These are phyloP conservation scores for Acanthurus lineatus DNA, from an alignment of 2,797 vertebrate species.

Conservation along the genomic window DNA sequence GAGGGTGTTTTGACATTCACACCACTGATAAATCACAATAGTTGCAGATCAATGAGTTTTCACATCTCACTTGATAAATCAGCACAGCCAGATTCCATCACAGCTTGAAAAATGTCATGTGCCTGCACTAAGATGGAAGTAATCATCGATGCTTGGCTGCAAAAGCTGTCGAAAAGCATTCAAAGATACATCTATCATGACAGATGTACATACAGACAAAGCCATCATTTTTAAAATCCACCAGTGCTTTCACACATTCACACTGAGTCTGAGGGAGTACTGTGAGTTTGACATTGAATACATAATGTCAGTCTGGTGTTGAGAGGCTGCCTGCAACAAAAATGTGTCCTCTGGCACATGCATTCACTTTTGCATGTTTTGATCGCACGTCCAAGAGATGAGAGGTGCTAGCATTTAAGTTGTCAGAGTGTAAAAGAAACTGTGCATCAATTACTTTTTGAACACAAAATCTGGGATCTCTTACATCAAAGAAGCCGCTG, in stretches of 20 bases:
- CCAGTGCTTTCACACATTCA: background rate
- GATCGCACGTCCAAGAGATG: background rate
- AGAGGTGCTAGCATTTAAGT: background rate
- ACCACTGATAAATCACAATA: slow-evolving; percentile 1
- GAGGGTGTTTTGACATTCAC: slow-evolving; percentile 25
- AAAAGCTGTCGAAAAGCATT: slow-evolving; percentile 37
- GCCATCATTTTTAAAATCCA: slow-evolving; percentile 11
- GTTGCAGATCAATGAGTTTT: slow-evolving; percentile 36
- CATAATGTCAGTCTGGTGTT: slow-evolving; percentile 31
- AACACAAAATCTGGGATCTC: too few relatives aligned
- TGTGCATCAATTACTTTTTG: too few relatives aligned
- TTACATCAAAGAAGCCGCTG: too few relatives aligned
- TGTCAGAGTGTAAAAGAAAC: background rate
- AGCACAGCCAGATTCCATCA: slow-evolving; percentile 4
- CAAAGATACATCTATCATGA: background rate
- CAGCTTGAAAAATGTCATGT: slow-evolving; percentile 16
- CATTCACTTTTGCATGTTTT: background rate
- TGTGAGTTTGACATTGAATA: slow-evolving; percentile 46
- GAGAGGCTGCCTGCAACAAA: slow-evolving; percentile 27
- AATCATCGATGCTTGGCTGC: slow-evolving; percentile 3
- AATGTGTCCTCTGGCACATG: background rate
- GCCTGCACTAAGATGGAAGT: background rate
- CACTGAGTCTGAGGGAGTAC: background rate
- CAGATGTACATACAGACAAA: background rate
- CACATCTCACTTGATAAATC: slow-evolving; percentile 36